Percentiles rank a stretch among this genome's conserved stretches.
Evolutionary conservation across 2,113 vertebrate genomes (phyloP).

Genomic region (Ceyx melanurus): DNA sequence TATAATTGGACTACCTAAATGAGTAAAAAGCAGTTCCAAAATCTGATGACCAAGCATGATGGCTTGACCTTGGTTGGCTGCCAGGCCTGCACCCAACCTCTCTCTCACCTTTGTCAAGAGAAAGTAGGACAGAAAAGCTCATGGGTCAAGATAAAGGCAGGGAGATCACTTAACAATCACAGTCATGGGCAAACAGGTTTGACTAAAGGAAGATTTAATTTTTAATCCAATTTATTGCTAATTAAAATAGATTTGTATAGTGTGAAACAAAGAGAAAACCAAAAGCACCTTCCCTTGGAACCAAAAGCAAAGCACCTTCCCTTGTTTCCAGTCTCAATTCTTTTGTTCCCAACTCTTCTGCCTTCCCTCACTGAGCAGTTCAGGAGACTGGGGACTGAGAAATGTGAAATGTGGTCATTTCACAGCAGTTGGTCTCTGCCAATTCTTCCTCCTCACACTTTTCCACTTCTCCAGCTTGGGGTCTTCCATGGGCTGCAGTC

Average conservation of each 20-base stretch:
- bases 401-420: neutral
- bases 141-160: neutral
- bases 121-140: neutral
- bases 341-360: neutral
- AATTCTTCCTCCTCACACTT: neutral
- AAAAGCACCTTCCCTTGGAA: neutral
- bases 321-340: neutral
- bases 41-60: neutral
- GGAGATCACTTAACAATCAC: neutral
- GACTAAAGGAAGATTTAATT: neutral
- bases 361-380: accelerated
- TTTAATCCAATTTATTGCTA: neutral
- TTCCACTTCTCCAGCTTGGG: neutral
- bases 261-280: neutral
- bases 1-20: neutral
- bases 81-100: neutral
- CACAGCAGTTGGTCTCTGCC: neutral
- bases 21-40: neutral
- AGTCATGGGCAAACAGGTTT: accelerated
- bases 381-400: neutral
- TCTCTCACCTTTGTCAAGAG: neutral
- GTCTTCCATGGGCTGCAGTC: neutral
- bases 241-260: neutral
- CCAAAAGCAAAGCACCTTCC: neutral
- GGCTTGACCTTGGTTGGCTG: neutral